phyloP scores from a whole-genome alignment of 2,113 vertebrate genomes.

The Anoura caudifer region DNA sequence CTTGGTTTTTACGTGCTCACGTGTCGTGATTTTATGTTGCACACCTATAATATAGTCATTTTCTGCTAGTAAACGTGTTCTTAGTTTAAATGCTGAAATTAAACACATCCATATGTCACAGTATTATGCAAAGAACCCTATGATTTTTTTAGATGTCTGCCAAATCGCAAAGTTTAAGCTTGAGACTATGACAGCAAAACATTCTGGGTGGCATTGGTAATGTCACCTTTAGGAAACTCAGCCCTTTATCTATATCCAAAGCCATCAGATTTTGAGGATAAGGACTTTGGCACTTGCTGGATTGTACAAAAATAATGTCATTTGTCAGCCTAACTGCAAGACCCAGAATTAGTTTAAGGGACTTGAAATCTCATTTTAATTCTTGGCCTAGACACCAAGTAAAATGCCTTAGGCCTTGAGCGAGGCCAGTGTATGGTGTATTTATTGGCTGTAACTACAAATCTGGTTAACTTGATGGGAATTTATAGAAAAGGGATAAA shows the following conservation, averaged over 20 bases:
- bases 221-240: constrained; percentile 58
- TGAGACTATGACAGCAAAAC: constrained; percentile 24
- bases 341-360: constrained; percentile 66
- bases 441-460: constrained; percentile 65
- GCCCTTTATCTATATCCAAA: constrained; percentile 64
- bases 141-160: constrained; percentile 53
- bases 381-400: constrained; percentile 53
- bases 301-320: constrained; percentile 54
- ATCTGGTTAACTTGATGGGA: constrained; percentile 66
- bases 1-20: not conserved
- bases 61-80: constrained; percentile 40
- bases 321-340: constrained; percentile 62
- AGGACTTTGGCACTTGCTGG: constrained; percentile 55
- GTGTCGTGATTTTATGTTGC: constrained; percentile 29
- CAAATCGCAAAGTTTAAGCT: constrained; percentile 15
- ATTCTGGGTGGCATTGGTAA: constrained; percentile 31
- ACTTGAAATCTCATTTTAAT: constrained; percentile 70
- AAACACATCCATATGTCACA: constrained; percentile 41
- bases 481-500: constrained; percentile 59
- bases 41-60: constrained; percentile 34
- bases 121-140: constrained; percentile 9
- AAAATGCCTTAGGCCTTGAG: constrained; percentile 59
- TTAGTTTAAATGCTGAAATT: constrained; percentile 34
- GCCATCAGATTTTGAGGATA: constrained; percentile 59
- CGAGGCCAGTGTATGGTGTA: constrained; percentile 49